phyloP scores from a whole-genome alignment of 2,888 invertebrate species.

The Phortica magna region DNA sequence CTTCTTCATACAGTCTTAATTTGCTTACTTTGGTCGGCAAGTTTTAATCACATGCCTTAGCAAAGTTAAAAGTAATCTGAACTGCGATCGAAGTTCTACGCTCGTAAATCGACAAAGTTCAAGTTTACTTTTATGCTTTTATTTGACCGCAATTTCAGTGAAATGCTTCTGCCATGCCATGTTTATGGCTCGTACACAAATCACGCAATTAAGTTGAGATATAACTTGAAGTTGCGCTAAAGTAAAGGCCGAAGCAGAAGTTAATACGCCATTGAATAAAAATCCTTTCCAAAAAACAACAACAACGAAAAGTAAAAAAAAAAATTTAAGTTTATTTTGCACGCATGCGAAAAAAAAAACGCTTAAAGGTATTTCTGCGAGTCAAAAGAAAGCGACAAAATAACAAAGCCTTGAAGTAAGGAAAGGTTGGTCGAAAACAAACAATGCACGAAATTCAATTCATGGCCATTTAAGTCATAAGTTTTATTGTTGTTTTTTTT shows the following conservation, averaged over 20 bases:
- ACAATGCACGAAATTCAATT: neutral
- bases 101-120: conserved; percentile 1
- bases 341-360: conserved; percentile 46
- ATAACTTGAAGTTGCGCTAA: neutral
- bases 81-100: neutral
- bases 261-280: neutral
- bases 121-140: conserved; percentile 22
- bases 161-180: too few species aligned
- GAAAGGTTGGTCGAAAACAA: neutral
- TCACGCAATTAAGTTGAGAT: too few species aligned
- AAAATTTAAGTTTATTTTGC: conserved; percentile 23
- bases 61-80: neutral
- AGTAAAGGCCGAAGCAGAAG: neutral
- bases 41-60: neutral
- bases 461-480: neutral
- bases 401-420: neutral
- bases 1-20: neutral
- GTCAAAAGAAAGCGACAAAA: conserved; percentile 38
- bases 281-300: neutral
- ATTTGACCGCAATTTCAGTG: conserved; percentile 20
- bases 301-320: neutral
- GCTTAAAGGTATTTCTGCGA: too few species aligned
- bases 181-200: too few species aligned
- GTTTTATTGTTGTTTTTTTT: conserved; percentile 36
- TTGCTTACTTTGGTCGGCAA: neutral